Base-by-base conservation (phyloP, 64 coral and sea anemone species). In the Actinia tenebrosa region DNA sequence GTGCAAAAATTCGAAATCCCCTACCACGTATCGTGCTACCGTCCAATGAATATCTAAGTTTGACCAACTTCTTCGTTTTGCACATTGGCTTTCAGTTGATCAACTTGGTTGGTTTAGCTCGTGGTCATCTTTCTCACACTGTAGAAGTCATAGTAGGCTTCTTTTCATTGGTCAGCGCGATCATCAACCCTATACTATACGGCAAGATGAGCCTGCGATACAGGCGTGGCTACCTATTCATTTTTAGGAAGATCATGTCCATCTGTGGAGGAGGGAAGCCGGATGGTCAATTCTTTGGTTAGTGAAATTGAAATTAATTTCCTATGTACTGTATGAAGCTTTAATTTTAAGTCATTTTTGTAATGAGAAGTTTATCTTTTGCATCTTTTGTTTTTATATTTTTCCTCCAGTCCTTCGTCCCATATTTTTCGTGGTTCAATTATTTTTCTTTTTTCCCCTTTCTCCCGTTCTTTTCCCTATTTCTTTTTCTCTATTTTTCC, bases 141-240 rank as follows among this genome's bases (percentile, higher is more conserved):
- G 84, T 64, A 7, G 94, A 93, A 15, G 83, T 96, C 13, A 79
- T 96, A 27, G 86, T 96, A 42, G 94, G 94, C 0, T 44, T 96
- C n/a, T 88, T 93, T 10, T 96, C 94, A 6, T 79, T 96, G 14
- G 71, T 96, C 19, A 96, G 91, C 86, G 91, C 91, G 3, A 87
- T 96, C n/a, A 96, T 96, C 43, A 93, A 96, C 56, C 94, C 94
- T 17, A 58, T 96, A 45, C 53, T 96, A 46, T 96, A 96, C 54
- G 94, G 94, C 2, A 96, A 96, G 83, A 93, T 96, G 94, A 93
- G 91, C 18, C 82, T 45, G 15, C 84, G 94, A 53, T 96, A 96
- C 82, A 43, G 94, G 53, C 88, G 60, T 11, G 94, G 94, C 2
- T 96, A 93, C 62, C 14, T 60, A 16, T 96, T 88, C 37, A 86